Conservation (phyloP, 2,797 vertebrate species). For the Crax fasciolata region DNA sequence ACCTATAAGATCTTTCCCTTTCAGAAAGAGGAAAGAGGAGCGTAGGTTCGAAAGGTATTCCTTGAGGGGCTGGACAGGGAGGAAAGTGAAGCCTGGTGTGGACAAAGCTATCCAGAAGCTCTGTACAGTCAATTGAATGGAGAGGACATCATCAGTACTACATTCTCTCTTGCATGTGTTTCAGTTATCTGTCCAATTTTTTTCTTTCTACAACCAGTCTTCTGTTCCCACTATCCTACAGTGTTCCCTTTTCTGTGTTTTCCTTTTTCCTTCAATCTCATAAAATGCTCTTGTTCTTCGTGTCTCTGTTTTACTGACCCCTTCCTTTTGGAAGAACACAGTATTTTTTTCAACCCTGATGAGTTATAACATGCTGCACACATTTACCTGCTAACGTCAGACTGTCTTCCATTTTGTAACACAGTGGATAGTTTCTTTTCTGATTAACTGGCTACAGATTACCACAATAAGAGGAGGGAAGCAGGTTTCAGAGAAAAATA, state of each 20-base stretch:
- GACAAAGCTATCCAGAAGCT: not conserved
- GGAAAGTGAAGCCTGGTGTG: not conserved
- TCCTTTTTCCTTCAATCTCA: not conserved
- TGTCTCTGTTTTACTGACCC: not conserved
- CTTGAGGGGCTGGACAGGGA: not conserved
- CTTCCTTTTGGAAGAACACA: not conserved
- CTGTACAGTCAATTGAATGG: not conserved
- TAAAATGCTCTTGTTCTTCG: not conserved
- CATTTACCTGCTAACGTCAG: not conserved
- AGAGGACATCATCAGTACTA: not conserved
- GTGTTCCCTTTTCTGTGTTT: not conserved
- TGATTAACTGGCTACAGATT: not conserved
- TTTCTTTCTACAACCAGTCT: not conserved
- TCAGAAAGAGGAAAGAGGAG: not conserved
- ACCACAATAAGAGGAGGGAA: not conserved
- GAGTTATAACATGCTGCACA: not conserved
- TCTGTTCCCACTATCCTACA: not conserved
- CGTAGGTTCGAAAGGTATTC: not conserved
- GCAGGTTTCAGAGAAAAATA: constrained; percentile 1
- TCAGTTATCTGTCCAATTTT: not conserved
- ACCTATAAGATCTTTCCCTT: not conserved
- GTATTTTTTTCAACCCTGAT: not conserved
- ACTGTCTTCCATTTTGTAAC: not conserved
- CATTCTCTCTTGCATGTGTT: not conserved
- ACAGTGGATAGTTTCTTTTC: not conserved